Conservation (phyloP, 2,888 invertebrate genomes). For the Dioctria linearis region DNA sequence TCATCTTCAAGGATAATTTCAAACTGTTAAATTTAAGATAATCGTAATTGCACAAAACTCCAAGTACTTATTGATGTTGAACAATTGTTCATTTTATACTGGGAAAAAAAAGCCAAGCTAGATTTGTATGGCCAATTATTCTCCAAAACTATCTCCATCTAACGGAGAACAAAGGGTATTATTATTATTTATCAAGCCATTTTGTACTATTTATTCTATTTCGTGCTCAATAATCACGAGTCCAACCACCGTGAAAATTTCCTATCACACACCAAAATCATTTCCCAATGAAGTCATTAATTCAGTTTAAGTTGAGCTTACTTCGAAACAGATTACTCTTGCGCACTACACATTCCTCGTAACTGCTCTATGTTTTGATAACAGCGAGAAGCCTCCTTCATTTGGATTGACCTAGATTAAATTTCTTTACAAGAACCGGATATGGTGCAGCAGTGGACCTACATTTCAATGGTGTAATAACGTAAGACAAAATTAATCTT, state of each 20-base stretch:
- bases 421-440: slow-evolving; percentile 41
- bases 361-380: slow-evolving; percentile 1
- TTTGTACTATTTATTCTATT: slow-evolving; percentile 29
- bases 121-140: slow-evolving; percentile 35
- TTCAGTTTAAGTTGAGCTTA: slow-evolving; percentile 23
- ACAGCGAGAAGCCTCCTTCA: neutral
- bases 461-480: slow-evolving; percentile 42
- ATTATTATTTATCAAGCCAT: slow-evolving; percentile 13
- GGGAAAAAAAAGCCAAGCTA: neutral
- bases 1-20: no score
- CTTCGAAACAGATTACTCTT: neutral
- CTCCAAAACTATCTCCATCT: slow-evolving; percentile 9
- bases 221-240: slow-evolving; percentile 40
- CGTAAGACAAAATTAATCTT: slow-evolving; percentile 47
- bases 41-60: no score
- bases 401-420: slow-evolving; percentile 33
- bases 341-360: neutral
- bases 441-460: slow-evolving; percentile 40
- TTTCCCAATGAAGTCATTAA: slow-evolving; percentile 49
- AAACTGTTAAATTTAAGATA: no score
- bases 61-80: no score
- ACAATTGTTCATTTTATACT: neutral
- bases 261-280: slow-evolving; percentile 36
- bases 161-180: slow-evolving; percentile 39
- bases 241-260: slow-evolving; percentile 49